Evolutionary conservation across 1,140 invertebrate species (phyloP), one percentile per base, ranked within the genome.

Genomic region (Chironomus tepperi): DNA sequence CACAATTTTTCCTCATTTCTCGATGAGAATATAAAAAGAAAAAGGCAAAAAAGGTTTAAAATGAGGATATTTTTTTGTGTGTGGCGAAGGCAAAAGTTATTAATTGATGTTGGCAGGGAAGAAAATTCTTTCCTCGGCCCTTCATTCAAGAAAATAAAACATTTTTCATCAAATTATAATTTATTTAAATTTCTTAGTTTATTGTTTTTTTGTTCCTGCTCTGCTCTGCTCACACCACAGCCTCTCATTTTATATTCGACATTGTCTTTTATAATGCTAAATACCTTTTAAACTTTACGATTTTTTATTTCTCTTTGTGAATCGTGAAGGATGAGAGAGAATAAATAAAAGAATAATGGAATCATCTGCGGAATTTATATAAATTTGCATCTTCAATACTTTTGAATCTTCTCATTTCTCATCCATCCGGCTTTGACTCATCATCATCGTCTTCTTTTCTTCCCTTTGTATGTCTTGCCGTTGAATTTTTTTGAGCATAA

Each of bases 201-300:
- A 57, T 57, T 57, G 47, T 57, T 57, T 57, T 57, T 12, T 57
- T 57, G 47, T 57, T 57, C 15, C 15, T 12, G 12, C 10, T 57
- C 47, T 57, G 2, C 15, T 57, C 12, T 12, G 9, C 24, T 34
- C 24, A 2, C 24, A 34, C 24, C 24, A 34, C 24, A 34, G 5
- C 47, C 12, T 57, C 12, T 15, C 24, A 34, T 34, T 34, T 34
- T 34, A 34, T 34, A 34, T 34, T 57, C 3, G 12, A 10, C 12
- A n/a, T 57, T 57, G n/a, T 57, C 47, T 57, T 57, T 57, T 57
- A 57, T 57, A n/a, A 57, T 57, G 47, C 47, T 57, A 57, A 57
- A 57, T 57, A 57, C 47, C 47, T 57, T 57, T 57, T 57, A 57
- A 57, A 57, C 47, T 57, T 57, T 57, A 34, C 24, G 24, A 34